Conservation (phyloP, 2,797 vertebrate genomes). For the Philypnodon macrostomus region DNA sequence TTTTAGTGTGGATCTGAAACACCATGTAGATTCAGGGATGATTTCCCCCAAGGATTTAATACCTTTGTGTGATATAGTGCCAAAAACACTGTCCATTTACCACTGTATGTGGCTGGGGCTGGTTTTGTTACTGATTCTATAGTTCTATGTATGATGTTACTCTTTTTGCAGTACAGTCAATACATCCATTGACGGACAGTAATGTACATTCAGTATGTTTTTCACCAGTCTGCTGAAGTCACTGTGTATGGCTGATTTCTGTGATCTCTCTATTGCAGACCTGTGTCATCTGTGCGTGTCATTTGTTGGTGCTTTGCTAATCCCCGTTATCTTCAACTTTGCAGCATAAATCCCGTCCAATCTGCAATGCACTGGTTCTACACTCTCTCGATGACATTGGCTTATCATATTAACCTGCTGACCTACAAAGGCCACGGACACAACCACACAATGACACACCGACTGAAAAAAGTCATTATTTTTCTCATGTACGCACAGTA, state of each 20-base stretch:
- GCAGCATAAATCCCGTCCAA: not conserved
- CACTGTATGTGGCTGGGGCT: too few species aligned
- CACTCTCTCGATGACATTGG: not conserved
- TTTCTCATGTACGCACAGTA: slow-evolving; percentile 25
- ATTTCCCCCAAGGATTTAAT: too few species aligned
- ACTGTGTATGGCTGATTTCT: not conserved
- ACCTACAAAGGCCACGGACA: not conserved
- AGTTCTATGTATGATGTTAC: too few species aligned
- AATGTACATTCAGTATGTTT: not conserved
- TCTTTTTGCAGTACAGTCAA: too few species aligned
- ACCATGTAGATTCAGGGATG: too few species aligned
- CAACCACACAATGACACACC: slow-evolving; percentile 2
- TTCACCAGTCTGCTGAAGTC: not conserved
- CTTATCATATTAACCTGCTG: slow-evolving; percentile 7
- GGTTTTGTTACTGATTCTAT: too few species aligned
- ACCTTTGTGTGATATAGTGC: too few species aligned
- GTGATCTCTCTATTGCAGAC: not conserved
- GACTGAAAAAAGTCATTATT: slow-evolving; percentile 10
- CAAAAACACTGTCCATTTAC: too few species aligned
- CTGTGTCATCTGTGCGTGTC: not conserved
- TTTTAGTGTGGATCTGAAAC: too few species aligned
- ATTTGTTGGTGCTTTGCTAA: slow-evolving; percentile 1
- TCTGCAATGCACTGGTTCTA: not conserved
- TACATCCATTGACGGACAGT: too few species aligned
- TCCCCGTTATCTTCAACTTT: slow-evolving; percentile 8